phyloP scores from a whole-genome alignment of 2,797 vertebrate species.

The Gymnothorax javanicus region DNA sequence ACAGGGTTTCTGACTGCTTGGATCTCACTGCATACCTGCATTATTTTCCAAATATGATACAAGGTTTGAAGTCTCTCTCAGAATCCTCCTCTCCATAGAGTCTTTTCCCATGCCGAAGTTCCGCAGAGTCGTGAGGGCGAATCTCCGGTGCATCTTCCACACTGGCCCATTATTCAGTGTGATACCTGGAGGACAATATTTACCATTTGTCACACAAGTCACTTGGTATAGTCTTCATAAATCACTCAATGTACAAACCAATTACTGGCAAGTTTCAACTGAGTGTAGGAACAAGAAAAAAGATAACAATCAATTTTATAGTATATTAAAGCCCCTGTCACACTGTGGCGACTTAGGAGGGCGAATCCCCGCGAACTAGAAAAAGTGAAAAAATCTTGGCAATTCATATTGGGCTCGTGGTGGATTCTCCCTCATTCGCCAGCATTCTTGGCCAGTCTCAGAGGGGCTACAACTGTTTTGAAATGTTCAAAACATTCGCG shows the following conservation, averaged over 20 bases:
- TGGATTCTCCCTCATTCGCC: too few relatives aligned
- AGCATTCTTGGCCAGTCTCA: too few relatives aligned
- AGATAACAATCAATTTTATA: too few relatives aligned
- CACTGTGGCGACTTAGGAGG: too few relatives aligned
- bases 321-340: too few relatives aligned
- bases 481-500: too few relatives aligned
- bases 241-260: background rate
- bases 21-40: conserved; percentile 51
- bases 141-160: conserved; percentile 72
- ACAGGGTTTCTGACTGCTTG: too few relatives aligned
- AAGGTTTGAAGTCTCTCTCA: conserved; percentile 56
- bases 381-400: too few relatives aligned
- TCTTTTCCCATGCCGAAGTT: conserved; percentile 75
- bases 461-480: too few relatives aligned
- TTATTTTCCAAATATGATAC: conserved; percentile 52
- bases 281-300: too few relatives aligned
- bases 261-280: background rate
- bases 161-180: conserved; percentile 61
- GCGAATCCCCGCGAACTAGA: too few relatives aligned
- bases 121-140: conserved; percentile 69
- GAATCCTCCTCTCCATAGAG: conserved; percentile 72
- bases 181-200: conserved; percentile 51
- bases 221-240: background rate
- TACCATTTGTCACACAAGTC: background rate
- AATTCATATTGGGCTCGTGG: too few relatives aligned